These are phyloP conservation scores for Acleris cristana DNA, from an alignment of 2,888 invertebrate genomes.

Conservation along the genomic window DNA sequence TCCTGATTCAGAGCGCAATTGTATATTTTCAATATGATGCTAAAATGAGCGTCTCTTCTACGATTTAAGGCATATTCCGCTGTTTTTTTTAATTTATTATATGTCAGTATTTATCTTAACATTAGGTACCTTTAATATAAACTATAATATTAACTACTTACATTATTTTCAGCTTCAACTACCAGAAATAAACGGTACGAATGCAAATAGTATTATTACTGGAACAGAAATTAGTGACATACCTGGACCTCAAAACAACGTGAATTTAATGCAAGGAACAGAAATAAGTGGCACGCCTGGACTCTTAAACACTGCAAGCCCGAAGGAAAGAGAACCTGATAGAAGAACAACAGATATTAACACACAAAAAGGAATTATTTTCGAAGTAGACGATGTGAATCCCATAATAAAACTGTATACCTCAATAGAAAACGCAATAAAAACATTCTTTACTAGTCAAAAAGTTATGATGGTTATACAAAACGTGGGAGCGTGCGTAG, in stretches of 20 bases:
- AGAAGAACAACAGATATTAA: no score
- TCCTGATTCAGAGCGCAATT: no score
- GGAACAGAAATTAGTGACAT: background rate
- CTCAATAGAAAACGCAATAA: constrained; percentile 51
- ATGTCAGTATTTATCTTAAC: no score
- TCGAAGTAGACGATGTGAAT: constrained; percentile 6
- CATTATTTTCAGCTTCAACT: constrained; percentile 54
- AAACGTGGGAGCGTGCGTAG: constrained; percentile 71
- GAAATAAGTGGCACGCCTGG: background rate
- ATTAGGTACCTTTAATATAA: no score
- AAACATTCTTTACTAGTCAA: constrained; percentile 51
- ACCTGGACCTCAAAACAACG: background rate
- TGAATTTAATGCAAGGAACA: constrained; percentile 2
- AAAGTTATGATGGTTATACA: constrained; percentile 63
- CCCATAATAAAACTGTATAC: constrained; percentile 46
- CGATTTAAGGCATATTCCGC: no score
- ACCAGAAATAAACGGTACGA: constrained; percentile 63
- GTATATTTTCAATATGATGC: no score
- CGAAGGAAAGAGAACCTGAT: no score
- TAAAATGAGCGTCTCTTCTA: no score
- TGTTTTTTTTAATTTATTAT: no score
- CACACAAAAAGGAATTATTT: constrained; percentile 10
- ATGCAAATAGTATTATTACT: constrained; percentile 40
- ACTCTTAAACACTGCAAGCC: background rate
- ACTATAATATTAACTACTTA: no score